These are phyloP conservation scores for Cichladusa arquata DNA, from an alignment of 2,113 vertebrate species.

Conservation along the genomic window DNA sequence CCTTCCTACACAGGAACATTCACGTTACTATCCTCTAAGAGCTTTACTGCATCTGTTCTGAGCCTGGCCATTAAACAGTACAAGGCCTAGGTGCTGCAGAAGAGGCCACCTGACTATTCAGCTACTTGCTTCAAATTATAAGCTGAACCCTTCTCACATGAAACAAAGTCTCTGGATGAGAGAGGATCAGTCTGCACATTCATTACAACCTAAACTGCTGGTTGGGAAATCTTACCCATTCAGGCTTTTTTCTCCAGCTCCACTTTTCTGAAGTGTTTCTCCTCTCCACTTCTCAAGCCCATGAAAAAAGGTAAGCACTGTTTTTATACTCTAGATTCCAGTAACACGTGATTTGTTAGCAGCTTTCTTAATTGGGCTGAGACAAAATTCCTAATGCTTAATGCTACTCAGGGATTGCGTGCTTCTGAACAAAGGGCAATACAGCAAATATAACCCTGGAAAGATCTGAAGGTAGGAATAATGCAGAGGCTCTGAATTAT, in stretches of 20 bases:
- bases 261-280: not conserved
- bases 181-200: not conserved
- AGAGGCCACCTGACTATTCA: not conserved
- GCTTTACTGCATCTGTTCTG: not conserved
- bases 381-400: not conserved
- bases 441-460: not conserved
- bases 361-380: not conserved
- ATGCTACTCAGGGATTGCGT: not conserved
- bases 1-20: not conserved
- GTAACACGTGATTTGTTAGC: not conserved
- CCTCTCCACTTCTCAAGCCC: not conserved
- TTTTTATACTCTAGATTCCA: not conserved
- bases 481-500: not conserved
- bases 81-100: not conserved
- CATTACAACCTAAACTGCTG: not conserved
- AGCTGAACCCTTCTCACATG: not conserved
- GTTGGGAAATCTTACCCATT: not conserved
- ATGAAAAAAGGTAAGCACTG: not conserved
- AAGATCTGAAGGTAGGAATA: not conserved
- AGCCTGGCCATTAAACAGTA: not conserved
- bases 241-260: not conserved
- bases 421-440: not conserved
- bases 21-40: not conserved
- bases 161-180: not conserved
- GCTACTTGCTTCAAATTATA: not conserved